Conservation (phyloP, 2,113 vertebrate species). For the Geococcyx californianus region DNA sequence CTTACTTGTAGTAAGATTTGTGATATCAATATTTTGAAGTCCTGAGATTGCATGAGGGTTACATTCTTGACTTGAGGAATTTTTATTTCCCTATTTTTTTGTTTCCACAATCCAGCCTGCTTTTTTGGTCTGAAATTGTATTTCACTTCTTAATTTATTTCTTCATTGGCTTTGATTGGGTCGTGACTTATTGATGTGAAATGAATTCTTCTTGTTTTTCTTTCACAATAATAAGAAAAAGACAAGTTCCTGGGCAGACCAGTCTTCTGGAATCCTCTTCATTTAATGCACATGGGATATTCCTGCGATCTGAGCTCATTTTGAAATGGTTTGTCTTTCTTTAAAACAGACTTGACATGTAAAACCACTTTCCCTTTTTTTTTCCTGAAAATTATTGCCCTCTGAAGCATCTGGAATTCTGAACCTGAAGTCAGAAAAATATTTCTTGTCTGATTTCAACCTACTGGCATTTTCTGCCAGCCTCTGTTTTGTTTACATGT, state of each 20-base stretch:
- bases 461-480: neutral
- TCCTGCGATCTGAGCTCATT: neutral
- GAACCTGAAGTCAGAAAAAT: neutral
- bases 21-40: neutral
- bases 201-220: neutral
- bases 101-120: neutral
- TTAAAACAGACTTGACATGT: conserved; percentile 3
- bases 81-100: neutral
- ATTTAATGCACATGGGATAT: rapidly evolving
- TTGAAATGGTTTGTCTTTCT: neutral
- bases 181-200: neutral
- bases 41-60: neutral
- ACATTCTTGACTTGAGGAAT: neutral
- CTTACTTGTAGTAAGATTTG: neutral
- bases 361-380: neutral
- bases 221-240: neutral
- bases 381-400: neutral
- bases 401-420: neutral
- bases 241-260: neutral
- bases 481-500: neutral
- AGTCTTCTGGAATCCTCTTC: neutral
- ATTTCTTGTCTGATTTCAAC: neutral
- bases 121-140: neutral
- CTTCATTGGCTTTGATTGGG: neutral
- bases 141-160: neutral